Percentiles rank a stretch among this genome's conserved stretches.
phyloP scores from a whole-genome alignment of 2,888 invertebrate genomes.

The Sminthurides aquaticus region DNA sequence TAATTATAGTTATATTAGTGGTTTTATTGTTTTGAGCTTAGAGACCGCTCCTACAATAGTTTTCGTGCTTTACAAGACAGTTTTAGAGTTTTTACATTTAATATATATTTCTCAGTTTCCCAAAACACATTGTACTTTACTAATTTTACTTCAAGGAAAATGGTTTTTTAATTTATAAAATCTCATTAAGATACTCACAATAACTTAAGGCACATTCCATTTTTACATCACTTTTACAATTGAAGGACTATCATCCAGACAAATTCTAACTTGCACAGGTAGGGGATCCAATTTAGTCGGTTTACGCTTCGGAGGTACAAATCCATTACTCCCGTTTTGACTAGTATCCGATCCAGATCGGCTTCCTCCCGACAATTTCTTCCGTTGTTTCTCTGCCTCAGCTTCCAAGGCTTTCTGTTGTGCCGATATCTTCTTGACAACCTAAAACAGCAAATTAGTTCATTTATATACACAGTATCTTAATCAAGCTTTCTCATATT shows the following conservation, averaged over 20 bases:
- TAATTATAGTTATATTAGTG: no score
- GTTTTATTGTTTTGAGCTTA: no score
- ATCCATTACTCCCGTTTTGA: not conserved
- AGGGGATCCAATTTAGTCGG: slow-evolving; percentile 15
- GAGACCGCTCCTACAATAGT: no score
- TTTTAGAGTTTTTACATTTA: no score
- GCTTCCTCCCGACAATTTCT: not conserved
- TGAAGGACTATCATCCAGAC: not conserved
- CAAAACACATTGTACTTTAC: no score
- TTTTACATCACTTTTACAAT: not conserved
- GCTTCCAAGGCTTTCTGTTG: slow-evolving; percentile 39
- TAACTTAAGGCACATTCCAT: no score
- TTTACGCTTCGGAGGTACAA: slow-evolving; percentile 20
- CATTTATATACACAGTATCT: no score
- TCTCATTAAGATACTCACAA: no score
- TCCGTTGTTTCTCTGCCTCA: slow-evolving; percentile 25
- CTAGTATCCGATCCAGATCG: slow-evolving; percentile 6
- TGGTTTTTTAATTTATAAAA: no score
- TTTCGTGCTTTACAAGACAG: no score
- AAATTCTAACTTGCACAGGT: not conserved
- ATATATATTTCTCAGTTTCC: no score
- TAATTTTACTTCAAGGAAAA: no score
- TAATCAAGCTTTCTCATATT: not conserved
- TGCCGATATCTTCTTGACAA: slow-evolving; percentile 34
- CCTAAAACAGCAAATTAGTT: slow-evolving; percentile 22